Evolutionary conservation across 1,140 invertebrate species (phyloP), one percentile per base, ranked within the genome.

Genomic region (Danaus plexippus): DNA sequence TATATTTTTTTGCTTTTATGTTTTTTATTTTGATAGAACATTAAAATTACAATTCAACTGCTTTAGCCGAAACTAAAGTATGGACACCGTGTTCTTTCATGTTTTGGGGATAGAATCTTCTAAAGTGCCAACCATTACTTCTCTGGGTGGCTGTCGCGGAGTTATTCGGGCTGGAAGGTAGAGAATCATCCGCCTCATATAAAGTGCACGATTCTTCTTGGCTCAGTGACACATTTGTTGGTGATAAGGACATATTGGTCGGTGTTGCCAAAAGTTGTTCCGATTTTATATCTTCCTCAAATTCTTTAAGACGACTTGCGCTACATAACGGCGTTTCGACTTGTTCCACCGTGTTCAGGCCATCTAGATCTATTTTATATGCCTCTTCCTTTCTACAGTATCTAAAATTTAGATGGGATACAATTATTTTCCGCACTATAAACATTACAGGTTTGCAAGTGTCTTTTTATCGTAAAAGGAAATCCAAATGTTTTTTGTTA

Each of bases 301-400:
- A 69, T n/a, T 74, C 71, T 52, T 83, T 83, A 0, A 87, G 57
- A 0, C 59, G 61, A 15, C 74, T 78, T 2, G 87, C 81, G 57
- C 85, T 87, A 71, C 87, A 88, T 8, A 88, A 72, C 0, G 87
- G 87, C 0, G 83, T 88, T 11, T 81, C 81, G 0, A 87, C 80
- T 57, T 85, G 76, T 43, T 86, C 78, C 0, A 85, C 72, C 1
- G 76, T 73, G 57, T 88, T 71, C 7, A 88, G 60, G 15, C 80
- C 72, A 1, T 86, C 85, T 0, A 61, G 41, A 48, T 87, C 82
- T 2, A 88, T 84, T 1, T 63, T 57, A 62, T 87, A 88, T 2
- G 77, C 63, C 66, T 82, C 79, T 0, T 80, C 57, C 50, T 77
- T 73, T 54, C 74, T 77, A 13, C 71, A 80, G 54, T 85, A 88